Percentiles rank a stretch among this genome's conserved stretches.
These are phyloP conservation scores for Solen grandis DNA, from an alignment of 1,140 invertebrate species.

Conservation along the genomic window DNA sequence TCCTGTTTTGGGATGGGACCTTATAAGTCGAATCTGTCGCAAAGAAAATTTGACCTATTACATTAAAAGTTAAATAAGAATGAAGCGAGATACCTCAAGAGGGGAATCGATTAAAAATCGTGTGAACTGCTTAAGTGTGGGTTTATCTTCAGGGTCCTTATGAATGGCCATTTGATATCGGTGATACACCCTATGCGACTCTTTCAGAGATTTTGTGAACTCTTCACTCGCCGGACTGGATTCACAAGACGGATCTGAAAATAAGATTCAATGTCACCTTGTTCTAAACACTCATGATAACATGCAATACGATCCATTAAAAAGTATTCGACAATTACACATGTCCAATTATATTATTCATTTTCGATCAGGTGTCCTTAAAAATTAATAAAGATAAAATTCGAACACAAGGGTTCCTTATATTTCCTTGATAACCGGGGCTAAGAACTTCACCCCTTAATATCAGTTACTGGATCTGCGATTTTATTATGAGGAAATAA, in stretches of 20 bases:
- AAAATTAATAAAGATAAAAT: too few relatives aligned
- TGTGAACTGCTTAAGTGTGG: conserved; percentile 87
- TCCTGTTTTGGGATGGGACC: conserved; percentile 59
- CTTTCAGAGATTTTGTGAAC: conserved; percentile 86
- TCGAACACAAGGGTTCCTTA: too few relatives aligned
- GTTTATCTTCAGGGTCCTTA: conserved; percentile 88
- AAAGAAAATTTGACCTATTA: conserved; percentile 36
- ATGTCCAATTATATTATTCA: too few relatives aligned
- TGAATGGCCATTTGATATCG: conserved; percentile 96
- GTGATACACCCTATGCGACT: conserved; percentile 88
- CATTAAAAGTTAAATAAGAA: conserved; percentile 22
- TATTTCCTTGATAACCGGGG: too few relatives aligned
- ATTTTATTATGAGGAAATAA: too few relatives aligned
- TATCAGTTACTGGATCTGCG: too few relatives aligned
- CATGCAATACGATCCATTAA: too few relatives aligned
- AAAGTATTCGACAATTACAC: too few relatives aligned
- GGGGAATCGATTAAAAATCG: conserved; percentile 94
- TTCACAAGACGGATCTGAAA: conserved; percentile 89
- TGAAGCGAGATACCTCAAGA: conserved; percentile 84
- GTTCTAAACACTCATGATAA: too few relatives aligned
- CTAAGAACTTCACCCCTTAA: too few relatives aligned
- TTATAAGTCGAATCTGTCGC: conserved; percentile 68
- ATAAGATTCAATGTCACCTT: too few relatives aligned
- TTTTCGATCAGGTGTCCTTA: too few relatives aligned
- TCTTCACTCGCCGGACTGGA: conserved; percentile 85